Evolutionary conservation across 2,797 vertebrate species (phyloP), one percentile per base, ranked within the genome.

Genomic region (Arrhamphus sclerolepis): DNA sequence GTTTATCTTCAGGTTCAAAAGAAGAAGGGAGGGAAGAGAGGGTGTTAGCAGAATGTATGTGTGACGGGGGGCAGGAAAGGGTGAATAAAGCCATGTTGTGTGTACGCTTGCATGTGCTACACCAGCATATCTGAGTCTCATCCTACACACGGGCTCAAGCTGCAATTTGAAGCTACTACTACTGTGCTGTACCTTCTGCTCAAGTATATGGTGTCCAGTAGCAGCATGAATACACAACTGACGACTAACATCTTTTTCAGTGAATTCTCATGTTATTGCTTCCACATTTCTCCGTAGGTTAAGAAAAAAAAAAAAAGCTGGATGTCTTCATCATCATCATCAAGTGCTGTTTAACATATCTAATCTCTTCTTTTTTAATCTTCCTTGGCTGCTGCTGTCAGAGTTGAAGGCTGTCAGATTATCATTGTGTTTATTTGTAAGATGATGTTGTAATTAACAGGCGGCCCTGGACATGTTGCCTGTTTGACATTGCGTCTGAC

Each of bases 401-500:
- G 29, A 31, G 13, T 13, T 16, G 13, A 16, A 51, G 65, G 56
- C 67, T 62, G 54, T 71, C 70, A 81, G 70, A 71, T 76, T 55
- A 57, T 38, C 31, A 0, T 38, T 1, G 1, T 21, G 57, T 77
- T 75, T 80, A 75, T 78, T 77, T 50, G 58, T 62, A 50, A 58
- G 62, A 65, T 74, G 79, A 77, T 82, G 75, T 46, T 72, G 72
- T 85, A 86, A 90, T 89, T 85, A 87, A 84, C 84, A 78, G 72
- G 34, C 74, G 46, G 75, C 51, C 67, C 80, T 19, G 64, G 77
- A 87, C 50, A 38, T 66, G 80, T 75, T 81, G 80, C 66, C 75
- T 78, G 62, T 88, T 75, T 89, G 89, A 91, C 89, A 87, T 89
- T 91, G 87, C 77, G 87, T 85, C 88, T 91, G 89, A 91, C 89